Evolutionary conservation across 1,140 invertebrate species (phyloP).

Genomic region (Solenopsis fugax): DNA sequence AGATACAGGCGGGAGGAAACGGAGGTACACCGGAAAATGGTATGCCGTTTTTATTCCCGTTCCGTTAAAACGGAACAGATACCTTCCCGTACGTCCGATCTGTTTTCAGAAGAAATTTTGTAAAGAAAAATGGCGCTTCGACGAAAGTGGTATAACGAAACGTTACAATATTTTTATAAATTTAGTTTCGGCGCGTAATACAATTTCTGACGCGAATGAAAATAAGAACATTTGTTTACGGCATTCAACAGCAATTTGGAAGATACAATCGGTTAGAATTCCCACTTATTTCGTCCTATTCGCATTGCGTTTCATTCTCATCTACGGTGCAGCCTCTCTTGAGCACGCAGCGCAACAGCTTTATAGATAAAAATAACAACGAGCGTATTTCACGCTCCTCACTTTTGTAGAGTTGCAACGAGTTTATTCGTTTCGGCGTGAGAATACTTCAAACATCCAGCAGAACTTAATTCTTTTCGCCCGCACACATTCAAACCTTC

Average conservation of each 20-base stretch:
- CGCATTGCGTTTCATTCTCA: background rate
- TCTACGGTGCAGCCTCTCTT: constrained; percentile 29
- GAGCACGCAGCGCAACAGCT: constrained; percentile 43
- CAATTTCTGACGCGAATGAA: background rate
- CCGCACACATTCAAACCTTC: background rate
- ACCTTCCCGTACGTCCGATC: background rate
- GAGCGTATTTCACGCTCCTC: constrained; percentile 27
- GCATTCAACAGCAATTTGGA: background rate
- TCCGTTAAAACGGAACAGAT: constrained; percentile 37
- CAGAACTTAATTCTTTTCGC: constrained; percentile 61
- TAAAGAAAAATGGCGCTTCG: background rate
- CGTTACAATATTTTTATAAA: background rate
- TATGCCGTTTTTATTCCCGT: constrained; percentile 47
- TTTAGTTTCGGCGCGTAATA: background rate
- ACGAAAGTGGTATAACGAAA: background rate
- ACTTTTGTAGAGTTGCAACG: constrained; percentile 31
- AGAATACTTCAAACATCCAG: constrained; percentile 64
- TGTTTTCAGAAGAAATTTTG: background rate
- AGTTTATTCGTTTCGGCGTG: constrained; percentile 68
- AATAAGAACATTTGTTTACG: background rate
- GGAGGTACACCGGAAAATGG: constrained; percentile 37
- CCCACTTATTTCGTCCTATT: background rate
- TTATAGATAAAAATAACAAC: constrained; percentile 57
- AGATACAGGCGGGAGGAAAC: constrained; percentile 16
- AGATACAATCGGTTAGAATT: background rate